phyloP scores from a whole-genome alignment of 2,888 invertebrate species.

The Quadroppia sp. region DNA sequence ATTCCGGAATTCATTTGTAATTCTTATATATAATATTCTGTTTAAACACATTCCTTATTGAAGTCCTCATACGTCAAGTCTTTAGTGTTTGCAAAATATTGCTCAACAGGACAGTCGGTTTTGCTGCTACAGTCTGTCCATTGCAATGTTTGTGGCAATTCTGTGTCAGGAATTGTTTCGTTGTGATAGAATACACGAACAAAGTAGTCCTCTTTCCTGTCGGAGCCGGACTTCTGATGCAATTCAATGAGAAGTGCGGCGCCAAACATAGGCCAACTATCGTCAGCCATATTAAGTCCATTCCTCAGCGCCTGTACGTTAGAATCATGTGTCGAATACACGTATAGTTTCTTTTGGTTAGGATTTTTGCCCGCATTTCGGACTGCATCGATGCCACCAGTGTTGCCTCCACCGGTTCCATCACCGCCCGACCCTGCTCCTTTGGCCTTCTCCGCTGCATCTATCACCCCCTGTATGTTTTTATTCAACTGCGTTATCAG shows the following conservation, averaged over 20 bases:
- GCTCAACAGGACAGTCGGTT: too few relatives aligned
- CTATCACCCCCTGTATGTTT: not conserved
- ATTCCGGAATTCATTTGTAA: too few relatives aligned
- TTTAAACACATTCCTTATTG: too few relatives aligned
- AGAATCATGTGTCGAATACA: slow-evolving; percentile 42
- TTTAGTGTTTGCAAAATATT: too few relatives aligned
- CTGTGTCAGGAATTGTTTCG: not conserved
- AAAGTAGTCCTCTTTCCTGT: too few relatives aligned
- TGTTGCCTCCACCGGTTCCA: too few relatives aligned
- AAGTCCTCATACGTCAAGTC: too few relatives aligned
- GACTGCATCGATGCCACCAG: too few relatives aligned
- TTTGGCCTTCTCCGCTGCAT: too few relatives aligned
- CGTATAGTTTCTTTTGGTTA: slow-evolving; percentile 24
- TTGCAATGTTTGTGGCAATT: not conserved
- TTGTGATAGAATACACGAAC: slow-evolving; percentile 19
- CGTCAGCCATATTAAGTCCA: slow-evolving; percentile 32
- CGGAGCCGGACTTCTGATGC: not conserved
- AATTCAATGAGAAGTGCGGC: slow-evolving; percentile 41
- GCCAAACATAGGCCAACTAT: slow-evolving; percentile 19
- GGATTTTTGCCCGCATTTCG: too few relatives aligned
- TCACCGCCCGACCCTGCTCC: too few relatives aligned
- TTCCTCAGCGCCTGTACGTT: slow-evolving; percentile 13
- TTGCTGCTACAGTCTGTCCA: not conserved
- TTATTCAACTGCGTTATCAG: slow-evolving; percentile 18
- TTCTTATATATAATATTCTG: too few relatives aligned